Evolutionary conservation across 2,113 vertebrate genomes (phyloP), one percentile per base, ranked within the genome.

Genomic region (Pteruthius melanotis): DNA sequence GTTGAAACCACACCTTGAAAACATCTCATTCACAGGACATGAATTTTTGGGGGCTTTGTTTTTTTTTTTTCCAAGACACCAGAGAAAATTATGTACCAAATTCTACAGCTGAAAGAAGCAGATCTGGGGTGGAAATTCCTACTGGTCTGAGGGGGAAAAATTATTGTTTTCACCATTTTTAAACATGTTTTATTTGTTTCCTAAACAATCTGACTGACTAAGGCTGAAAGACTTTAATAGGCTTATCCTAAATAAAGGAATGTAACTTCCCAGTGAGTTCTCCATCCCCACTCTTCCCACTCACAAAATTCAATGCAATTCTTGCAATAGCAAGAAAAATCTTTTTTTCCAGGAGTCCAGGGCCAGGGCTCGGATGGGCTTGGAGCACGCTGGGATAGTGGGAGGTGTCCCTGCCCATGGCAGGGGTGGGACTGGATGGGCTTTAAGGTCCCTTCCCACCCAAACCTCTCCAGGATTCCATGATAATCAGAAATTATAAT

Each of bases 1-100:
- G 50, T 39, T 45, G 16, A 13, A 37, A 6, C 4, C 18, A 50
- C 59, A 30, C 42, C 42, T 69, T 45, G 79, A 60, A 83, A 16
- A 22, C 1, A 0, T 35, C 71, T 40, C 45, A 0, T 7, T 33
- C 24, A 53, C 13, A 39, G 22, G 17, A 56, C 8, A 7, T 2
- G 27, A 19, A n/a, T 24, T 57, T 16, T 11, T 12, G 11, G 40
- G 7, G 11, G 2, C 50, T 75, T n/a, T 42, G 44, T 20, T 45
- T 15, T 3, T n/a, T 59, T n/a, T 18, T 64, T 44, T 20, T 5
- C 24, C 19, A 39, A 22, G 11, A 33, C n/a, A 52, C 7, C 13
- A n/a, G 27, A 45, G 42, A 71, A 54, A 87, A 72, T 39, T 5
- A 35, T 6, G 4, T 18, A 30, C 8, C 17, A 18, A 59, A 10